Conservation (phyloP, 2,797 vertebrate genomes). For the Syngnathus rostellatus region DNA sequence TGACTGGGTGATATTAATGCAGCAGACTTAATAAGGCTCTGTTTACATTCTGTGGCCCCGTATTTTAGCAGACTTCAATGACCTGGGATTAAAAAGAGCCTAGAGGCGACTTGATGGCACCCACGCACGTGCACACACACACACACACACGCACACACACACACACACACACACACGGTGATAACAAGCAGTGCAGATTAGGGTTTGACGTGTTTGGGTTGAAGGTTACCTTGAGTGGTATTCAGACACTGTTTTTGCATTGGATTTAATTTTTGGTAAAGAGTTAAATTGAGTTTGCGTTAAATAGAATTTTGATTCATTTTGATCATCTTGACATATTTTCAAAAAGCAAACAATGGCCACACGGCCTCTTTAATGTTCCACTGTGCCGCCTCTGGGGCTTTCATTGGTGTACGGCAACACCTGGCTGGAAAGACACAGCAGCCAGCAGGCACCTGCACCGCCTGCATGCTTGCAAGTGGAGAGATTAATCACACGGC, state of each 20-base stretch:
- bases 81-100: slow-evolving; percentile 54
- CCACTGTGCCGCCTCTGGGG: slow-evolving; percentile 22
- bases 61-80: slow-evolving; percentile 58
- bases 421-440: slow-evolving; percentile 56
- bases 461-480: slow-evolving; percentile 41
- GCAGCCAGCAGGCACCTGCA: slow-evolving; percentile 48
- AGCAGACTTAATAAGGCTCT: slow-evolving; percentile 61
- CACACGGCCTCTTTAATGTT: slow-evolving; percentile 41
- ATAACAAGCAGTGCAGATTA: slow-evolving; percentile 30
- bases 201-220: slow-evolving; percentile 29
- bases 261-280: too few species aligned
- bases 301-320: not conserved
- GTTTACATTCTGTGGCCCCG: slow-evolving; percentile 59
- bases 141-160: not conserved
- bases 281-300: not conserved
- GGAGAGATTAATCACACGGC: slow-evolving; percentile 50
- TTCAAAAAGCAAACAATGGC: slow-evolving; percentile 45
- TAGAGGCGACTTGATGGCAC: slow-evolving; percentile 31
- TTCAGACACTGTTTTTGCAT: slow-evolving; percentile 9
- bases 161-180: not conserved
- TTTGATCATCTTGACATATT: slow-evolving; percentile 57
- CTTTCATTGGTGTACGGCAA: slow-evolving; percentile 20
- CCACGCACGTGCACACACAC: slow-evolving; percentile 2
- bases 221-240: slow-evolving; percentile 23
- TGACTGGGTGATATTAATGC: slow-evolving; percentile 47